Conservation (phyloP, 2,797 vertebrate species). For the Alfaro cultratus region DNA sequence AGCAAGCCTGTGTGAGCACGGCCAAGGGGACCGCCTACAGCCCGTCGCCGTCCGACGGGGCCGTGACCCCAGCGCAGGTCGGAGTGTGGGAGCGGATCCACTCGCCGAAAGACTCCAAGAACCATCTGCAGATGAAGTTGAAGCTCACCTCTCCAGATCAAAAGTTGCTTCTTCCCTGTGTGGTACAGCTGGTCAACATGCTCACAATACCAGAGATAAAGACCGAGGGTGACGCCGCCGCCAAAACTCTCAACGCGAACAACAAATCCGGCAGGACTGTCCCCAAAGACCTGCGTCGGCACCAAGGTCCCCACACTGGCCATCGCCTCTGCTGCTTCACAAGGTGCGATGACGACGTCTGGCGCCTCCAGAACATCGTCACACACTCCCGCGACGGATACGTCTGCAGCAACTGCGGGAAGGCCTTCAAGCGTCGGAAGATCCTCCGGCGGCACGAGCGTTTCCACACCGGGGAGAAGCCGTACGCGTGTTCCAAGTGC, state of each 20-base stretch:
- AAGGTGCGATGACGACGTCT: conserved; percentile 52
- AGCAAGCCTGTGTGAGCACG: conserved; percentile 57
- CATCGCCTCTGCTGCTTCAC: conserved; percentile 75
- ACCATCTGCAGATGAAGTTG: conserved; percentile 62
- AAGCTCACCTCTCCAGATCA: conserved; percentile 58
- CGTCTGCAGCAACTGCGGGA: conserved; percentile 71
- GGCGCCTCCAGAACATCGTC: conserved; percentile 64
- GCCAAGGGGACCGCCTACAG: conserved; percentile 59
- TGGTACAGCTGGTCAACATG: conserved; percentile 76
- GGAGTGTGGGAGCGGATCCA: conserved; percentile 53
- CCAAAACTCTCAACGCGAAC: background rate
- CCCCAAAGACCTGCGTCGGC: conserved; percentile 72
- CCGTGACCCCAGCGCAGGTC: conserved; percentile 33
- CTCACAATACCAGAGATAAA: conserved; percentile 23
- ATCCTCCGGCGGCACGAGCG: conserved; percentile 78
- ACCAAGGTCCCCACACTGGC: conserved; percentile 71
- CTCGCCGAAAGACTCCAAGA: conserved; percentile 23
- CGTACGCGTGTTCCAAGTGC: conserved; percentile 73
- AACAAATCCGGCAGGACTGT: conserved; percentile 10
- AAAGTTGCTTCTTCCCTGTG: conserved; percentile 67
- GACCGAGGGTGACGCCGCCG: background rate
- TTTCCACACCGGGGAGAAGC: conserved; percentile 81
- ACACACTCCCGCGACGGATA: conserved; percentile 57
- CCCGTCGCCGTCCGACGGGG: conserved; percentile 49
- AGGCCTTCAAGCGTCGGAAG: conserved; percentile 78